Conservation (phyloP, 2,888 invertebrate genomes). For the Nezara viridula region DNA sequence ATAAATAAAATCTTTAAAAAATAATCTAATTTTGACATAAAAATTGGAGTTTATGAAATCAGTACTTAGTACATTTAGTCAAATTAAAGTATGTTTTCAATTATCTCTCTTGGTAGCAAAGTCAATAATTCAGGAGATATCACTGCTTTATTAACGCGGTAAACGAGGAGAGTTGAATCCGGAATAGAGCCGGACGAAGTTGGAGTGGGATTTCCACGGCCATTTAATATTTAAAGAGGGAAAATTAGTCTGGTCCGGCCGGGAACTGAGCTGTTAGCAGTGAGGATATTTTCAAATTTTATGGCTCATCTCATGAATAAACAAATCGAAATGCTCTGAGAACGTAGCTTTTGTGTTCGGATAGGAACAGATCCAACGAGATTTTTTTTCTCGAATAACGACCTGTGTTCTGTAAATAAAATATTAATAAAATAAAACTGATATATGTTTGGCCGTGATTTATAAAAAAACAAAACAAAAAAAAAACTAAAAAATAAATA, state of each 20-base stretch:
- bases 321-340: neutral
- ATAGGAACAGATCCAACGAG: neutral
- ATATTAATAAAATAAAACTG: too few species aligned
- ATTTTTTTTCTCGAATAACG: neutral
- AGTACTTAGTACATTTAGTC: too few species aligned
- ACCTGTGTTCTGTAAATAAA: too few species aligned
- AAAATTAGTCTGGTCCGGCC: neutral
- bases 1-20: too few species aligned
- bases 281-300: neutral
- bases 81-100: too few species aligned
- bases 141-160: neutral
- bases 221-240: constrained; percentile 2
- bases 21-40: too few species aligned
- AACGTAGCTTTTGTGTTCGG: neutral
- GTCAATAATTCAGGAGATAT: neutral
- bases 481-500: too few species aligned
- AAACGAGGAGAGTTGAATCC: neutral
- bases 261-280: neutral
- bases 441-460: too few species aligned
- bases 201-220: neutral
- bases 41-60: too few species aligned
- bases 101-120: neutral
- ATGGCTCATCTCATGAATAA: neutral
- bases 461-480: too few species aligned
- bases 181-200: neutral